These are phyloP conservation scores for Nothocercus nigrocapillus DNA, from an alignment of 2,113 vertebrate genomes.

Conservation along the genomic window DNA sequence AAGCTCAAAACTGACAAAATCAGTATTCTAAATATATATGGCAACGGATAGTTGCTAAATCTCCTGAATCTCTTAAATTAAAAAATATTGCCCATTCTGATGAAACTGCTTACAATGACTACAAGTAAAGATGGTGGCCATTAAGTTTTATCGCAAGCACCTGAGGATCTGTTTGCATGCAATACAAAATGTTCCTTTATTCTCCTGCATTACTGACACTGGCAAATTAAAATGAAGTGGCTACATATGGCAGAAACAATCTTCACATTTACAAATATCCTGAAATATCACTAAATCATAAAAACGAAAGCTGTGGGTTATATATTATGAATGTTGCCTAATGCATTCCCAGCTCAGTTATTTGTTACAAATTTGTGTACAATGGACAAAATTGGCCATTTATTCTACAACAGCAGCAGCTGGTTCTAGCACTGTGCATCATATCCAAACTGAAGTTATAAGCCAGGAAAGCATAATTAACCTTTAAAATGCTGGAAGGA, in stretches of 20 bases:
- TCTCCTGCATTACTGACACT: constrained; percentile 87
- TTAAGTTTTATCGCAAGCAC: constrained; percentile 86
- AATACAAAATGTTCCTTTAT: constrained; percentile 82
- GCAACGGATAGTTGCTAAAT: constrained; percentile 79
- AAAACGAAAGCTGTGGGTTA: constrained; percentile 82
- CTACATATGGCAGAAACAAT: constrained; percentile 87
- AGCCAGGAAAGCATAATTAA: constrained; percentile 75
- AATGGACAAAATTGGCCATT: constrained; percentile 85
- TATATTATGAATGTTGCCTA: constrained; percentile 84
- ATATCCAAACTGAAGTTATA: constrained; percentile 71
- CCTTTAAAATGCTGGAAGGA: constrained; percentile 77
- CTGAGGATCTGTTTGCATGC: constrained; percentile 84
- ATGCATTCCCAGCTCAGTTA: constrained; percentile 82
- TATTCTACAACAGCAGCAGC: constrained; percentile 83
- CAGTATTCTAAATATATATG: constrained; percentile 81
- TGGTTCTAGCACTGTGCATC: constrained; percentile 76
- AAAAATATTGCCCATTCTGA: constrained; percentile 88
- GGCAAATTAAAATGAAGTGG: constrained; percentile 91
- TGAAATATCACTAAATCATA: constrained; percentile 88
- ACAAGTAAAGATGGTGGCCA: constrained; percentile 86
- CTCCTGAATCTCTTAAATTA: constrained; percentile 86
- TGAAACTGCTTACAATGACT: constrained; percentile 87
- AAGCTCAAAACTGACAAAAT: constrained; percentile 85
- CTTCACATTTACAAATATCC: constrained; percentile 87
- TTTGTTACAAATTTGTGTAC: constrained; percentile 85